Evolutionary conservation across 2,797 vertebrate species (phyloP).

Genomic region (Ispidina picta): DNA sequence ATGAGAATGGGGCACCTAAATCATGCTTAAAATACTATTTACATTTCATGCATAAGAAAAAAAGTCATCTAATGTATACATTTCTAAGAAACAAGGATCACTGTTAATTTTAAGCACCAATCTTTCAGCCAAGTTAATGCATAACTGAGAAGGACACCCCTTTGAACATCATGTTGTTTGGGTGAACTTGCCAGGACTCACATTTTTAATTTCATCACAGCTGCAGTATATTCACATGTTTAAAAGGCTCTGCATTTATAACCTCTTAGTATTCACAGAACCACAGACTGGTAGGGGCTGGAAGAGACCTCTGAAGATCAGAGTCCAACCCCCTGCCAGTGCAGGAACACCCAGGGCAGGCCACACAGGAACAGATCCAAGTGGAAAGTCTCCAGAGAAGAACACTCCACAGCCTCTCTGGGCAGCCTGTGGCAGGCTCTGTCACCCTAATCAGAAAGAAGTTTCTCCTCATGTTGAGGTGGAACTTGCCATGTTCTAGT

Average conservation of each 20-base stretch:
- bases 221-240: not conserved
- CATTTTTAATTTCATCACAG: conserved; percentile 15
- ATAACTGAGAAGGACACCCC: not conserved
- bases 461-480: too few relatives aligned
- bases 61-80: not conserved
- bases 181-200: not conserved
- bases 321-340: too few relatives aligned
- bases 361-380: too few relatives aligned
- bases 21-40: not conserved
- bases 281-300: too few relatives aligned
- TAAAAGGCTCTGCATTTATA: not conserved
- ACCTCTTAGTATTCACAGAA: not conserved
- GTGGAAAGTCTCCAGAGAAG: too few relatives aligned
- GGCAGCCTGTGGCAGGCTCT: too few relatives aligned
- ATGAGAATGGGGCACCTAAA: not conserved
- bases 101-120: not conserved
- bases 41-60: not conserved
- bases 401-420: too few relatives aligned
- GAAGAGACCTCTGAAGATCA: too few relatives aligned
- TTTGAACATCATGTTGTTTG: not conserved
- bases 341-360: too few relatives aligned
- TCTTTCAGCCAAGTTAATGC: not conserved
- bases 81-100: not conserved
- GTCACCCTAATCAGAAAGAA: too few relatives aligned
- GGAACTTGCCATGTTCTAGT: too few relatives aligned